Percentiles rank a stretch among this genome's conserved stretches.
Evolutionary conservation across 2,888 invertebrate species (phyloP).

Genomic region (Bimastos eiseni): DNA sequence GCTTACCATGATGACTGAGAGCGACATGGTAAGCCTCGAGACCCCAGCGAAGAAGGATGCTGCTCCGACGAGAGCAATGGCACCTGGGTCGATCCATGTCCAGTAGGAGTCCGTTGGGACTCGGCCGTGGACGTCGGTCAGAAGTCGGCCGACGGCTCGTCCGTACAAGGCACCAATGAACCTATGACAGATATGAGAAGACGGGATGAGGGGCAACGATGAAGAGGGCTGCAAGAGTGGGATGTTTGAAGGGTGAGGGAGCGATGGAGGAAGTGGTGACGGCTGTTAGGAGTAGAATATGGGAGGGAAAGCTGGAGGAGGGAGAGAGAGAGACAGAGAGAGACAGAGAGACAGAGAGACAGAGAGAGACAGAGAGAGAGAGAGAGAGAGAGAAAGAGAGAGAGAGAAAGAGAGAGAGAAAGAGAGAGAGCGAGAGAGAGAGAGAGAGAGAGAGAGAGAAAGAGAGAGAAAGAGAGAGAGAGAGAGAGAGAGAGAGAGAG

Average conservation of each 20-base stretch:
- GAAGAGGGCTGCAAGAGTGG: background rate
- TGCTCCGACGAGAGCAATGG: conserved; percentile 44
- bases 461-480: background rate
- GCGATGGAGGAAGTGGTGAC: too few species aligned
- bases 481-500: background rate
- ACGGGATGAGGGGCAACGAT: background rate
- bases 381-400: too few species aligned
- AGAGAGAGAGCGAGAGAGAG: too few species aligned
- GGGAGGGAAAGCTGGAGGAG: too few species aligned
- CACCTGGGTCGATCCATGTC: conserved; percentile 47
- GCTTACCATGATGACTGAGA: conserved; percentile 45
- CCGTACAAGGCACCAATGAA: conserved; percentile 63
- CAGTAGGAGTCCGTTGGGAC: conserved; percentile 32
- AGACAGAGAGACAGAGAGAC: background rate
- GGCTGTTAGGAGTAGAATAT: too few species aligned
- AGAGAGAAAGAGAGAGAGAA: too few species aligned
- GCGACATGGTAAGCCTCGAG: conserved; percentile 43
- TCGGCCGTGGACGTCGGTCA: conserved; percentile 33
- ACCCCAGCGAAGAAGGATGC: conserved; percentile 45
- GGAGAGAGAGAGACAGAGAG: too few species aligned
- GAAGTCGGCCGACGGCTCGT: conserved; percentile 58
- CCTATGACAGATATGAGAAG: conserved; percentile 44
- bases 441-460: background rate
- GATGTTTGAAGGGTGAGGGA: background rate
- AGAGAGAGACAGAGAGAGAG: too few species aligned